Conservation (phyloP, 1,140 invertebrate species). For the Drosophila sp. region DNA sequence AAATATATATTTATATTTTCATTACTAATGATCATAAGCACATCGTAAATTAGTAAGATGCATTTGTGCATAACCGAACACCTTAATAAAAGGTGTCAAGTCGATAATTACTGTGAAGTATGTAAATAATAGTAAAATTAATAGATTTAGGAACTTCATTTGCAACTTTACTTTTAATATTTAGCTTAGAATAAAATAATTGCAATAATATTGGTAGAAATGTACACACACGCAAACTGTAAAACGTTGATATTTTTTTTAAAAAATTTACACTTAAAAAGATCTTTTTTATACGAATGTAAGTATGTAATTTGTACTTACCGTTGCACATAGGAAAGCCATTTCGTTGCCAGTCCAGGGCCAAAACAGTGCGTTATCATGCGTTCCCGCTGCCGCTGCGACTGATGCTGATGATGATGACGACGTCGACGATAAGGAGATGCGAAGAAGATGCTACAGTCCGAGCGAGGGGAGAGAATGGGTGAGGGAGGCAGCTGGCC, state of each 20-base stretch:
- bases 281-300: conserved; percentile 12
- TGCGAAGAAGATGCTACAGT: conserved; percentile 12
- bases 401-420: conserved; percentile 32
- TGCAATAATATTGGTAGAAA: too few relatives aligned
- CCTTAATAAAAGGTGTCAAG: conserved; percentile 1
- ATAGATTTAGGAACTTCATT: too few relatives aligned
- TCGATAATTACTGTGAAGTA: not conserved
- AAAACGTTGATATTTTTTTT: not conserved
- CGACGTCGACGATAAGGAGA: conserved; percentile 5
- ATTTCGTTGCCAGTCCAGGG: conserved; percentile 75
- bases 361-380: conserved; percentile 64
- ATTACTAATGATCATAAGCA: conserved; percentile 25
- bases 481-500: not conserved
- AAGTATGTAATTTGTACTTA: conserved; percentile 47
- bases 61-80: conserved; percentile 2
- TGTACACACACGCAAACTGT: too few relatives aligned
- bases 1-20: not conserved
- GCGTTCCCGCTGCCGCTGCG: conserved; percentile 35
- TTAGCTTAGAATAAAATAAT: too few relatives aligned
- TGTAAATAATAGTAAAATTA: not conserved
- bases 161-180: too few relatives aligned
- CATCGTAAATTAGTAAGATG: conserved; percentile 38
- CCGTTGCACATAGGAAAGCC: conserved; percentile 71
- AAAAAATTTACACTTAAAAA: not conserved
- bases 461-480: not conserved